These are phyloP conservation scores for Elgaria multicarinata DNA, from an alignment of 2,113 vertebrate species.

Conservation along the genomic window DNA sequence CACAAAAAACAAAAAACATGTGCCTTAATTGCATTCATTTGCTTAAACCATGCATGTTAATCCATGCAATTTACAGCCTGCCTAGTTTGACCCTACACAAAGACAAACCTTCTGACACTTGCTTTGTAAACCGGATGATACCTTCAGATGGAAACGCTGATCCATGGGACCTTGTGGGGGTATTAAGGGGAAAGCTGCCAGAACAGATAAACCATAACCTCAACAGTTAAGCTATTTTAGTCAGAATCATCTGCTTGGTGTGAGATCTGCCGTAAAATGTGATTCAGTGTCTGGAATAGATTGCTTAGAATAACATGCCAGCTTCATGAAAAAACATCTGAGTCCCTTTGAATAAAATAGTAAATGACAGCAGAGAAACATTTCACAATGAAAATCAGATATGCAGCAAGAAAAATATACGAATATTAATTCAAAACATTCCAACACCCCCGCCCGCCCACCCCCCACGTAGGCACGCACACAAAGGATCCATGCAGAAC, in stretches of 20 bases:
- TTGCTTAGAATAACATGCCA: slow-evolving; percentile 19
- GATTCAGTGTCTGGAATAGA: slow-evolving; percentile 19
- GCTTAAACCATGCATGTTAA: neutral
- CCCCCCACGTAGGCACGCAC: neutral
- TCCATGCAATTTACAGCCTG: neutral
- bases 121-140: neutral
- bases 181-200: neutral
- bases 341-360: slow-evolving; percentile 43
- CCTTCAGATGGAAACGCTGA: slow-evolving; percentile 12
- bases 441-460: neutral
- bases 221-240: slow-evolving; percentile 16
- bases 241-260: neutral
- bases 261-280: slow-evolving; percentile 39
- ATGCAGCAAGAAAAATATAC: neutral
- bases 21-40: neutral
- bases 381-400: neutral
- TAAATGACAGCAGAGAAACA: slow-evolving; percentile 17
- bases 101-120: neutral
- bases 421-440: slow-evolving; percentile 12
- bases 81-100: neutral
- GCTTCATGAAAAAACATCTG: slow-evolving; percentile 25
- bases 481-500: neutral
- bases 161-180: neutral
- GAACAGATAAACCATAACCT: neutral
- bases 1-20: neutral